Evolutionary conservation across 1,140 invertebrate genomes (phyloP).

Genomic region (Dreissena polymorpha): DNA sequence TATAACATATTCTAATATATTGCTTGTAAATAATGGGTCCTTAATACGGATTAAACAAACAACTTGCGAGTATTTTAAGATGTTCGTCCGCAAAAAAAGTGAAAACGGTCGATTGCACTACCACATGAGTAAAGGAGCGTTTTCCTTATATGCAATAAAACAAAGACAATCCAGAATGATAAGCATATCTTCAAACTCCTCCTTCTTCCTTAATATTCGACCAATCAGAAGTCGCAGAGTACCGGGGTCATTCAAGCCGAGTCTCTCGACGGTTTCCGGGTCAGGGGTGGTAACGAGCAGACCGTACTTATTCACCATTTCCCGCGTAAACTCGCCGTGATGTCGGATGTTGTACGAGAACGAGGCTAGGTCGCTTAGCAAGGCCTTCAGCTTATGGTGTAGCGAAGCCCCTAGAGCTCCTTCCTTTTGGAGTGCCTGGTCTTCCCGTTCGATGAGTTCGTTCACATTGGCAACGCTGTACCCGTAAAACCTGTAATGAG

Average conservation of each 20-base stretch:
- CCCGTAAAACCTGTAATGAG: conserved; percentile 64
- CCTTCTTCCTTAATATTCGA: conserved; percentile 50
- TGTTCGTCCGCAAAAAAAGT: no score
- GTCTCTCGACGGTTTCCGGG: conserved; percentile 29
- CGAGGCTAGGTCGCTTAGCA: conserved; percentile 51
- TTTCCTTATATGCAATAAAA: conserved; percentile 64
- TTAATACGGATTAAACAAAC: no score
- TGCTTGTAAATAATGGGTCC: no score
- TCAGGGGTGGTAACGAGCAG: conserved; percentile 63
- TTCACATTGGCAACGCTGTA: conserved; percentile 66
- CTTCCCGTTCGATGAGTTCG: conserved; percentile 65
- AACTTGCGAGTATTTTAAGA: no score
- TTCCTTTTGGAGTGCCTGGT: conserved; percentile 43
- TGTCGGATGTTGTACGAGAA: conserved; percentile 62
- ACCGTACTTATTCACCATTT: conserved; percentile 71
- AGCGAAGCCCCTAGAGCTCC: conserved; percentile 52
- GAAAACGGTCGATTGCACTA: conserved; percentile 16
- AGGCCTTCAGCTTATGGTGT: conserved; percentile 51
- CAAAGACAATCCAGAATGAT: conserved; percentile 68
- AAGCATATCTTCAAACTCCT: conserved; percentile 57
- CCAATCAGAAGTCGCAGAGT: conserved; percentile 58
- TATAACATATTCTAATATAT: no score
- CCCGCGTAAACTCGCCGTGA: conserved; percentile 63
- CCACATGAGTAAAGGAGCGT: conserved; percentile 66
- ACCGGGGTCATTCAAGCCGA: conserved; percentile 60